Base-by-base conservation (phyloP, 2,888 invertebrate species). In the Hemaris fuciformis region DNA sequence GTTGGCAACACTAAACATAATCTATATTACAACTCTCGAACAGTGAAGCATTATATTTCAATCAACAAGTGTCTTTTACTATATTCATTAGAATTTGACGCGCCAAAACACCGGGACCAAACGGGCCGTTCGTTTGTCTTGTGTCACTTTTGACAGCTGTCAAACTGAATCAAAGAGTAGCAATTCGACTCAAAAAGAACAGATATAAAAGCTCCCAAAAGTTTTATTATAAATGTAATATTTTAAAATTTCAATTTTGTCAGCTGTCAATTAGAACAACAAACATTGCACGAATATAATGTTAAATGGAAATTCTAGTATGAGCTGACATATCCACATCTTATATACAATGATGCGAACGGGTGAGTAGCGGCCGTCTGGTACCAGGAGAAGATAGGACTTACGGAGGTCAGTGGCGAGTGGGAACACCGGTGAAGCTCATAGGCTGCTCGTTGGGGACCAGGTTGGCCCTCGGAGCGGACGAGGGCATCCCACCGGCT, bases 381-480 rank as follows among this genome's bases (percentile, higher is more conserved):
- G 73, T 77, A 76, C 73, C 72, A 74, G 76, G 74, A 69, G 68
- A 68, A 72, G 73, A 73, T 69, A 60, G 23, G 75, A 65, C 70
- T 68, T 66, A 63, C 48, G 63, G 62, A 7, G 66, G 74, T 87
- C 85, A 87, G 74, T 85, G 77, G 64, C 92, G 87, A 67, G 91
- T 83, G 68, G 96, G 96, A 46, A 81, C 93, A 75, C 94, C 95
- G 71, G 96, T 95, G 86, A 96, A 94, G 89, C 95, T 95, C 86
- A 96, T 94, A 48, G 97, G 96, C 87, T 96, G 96, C 81, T 96
- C 96, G 93, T 97, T 96, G 80, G 95, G 94, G 76, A 97, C 96
- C 81, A 97, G 95, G 79, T 94, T 95, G 76, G 96, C 95, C 76
- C 95, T 95, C 88, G 95, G 95, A 73, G 93, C 94, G 66, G 94